Conservation (phyloP, 2,888 invertebrate genomes). For the Philhelius pedissequus region DNA sequence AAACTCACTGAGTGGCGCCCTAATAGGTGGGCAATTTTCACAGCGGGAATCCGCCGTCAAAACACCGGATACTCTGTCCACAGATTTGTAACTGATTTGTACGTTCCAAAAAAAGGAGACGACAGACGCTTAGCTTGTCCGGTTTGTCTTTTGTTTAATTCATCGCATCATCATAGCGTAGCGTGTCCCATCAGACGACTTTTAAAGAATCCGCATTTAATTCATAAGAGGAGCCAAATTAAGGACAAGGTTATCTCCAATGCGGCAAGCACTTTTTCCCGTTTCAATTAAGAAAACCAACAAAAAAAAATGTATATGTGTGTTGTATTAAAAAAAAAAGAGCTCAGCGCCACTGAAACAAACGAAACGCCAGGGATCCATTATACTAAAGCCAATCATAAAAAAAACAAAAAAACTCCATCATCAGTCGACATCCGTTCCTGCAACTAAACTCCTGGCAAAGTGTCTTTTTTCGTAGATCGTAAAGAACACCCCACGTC, state of each 20-base stretch:
- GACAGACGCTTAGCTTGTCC: not conserved
- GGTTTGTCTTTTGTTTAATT: not conserved
- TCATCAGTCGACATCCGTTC: constrained; percentile 57
- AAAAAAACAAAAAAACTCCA: constrained; percentile 1
- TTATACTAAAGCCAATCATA: not conserved
- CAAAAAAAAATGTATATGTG: not conserved
- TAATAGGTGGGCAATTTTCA: not conserved
- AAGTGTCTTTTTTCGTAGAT: constrained; percentile 66
- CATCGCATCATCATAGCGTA: not conserved
- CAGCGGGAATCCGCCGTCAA: not conserved
- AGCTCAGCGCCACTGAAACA: constrained; percentile 52
- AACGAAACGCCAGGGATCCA: constrained; percentile 30
- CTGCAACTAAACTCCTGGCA: constrained; percentile 1
- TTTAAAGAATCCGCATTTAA: constrained; percentile 37
- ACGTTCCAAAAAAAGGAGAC: not conserved
- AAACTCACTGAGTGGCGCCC: not conserved
- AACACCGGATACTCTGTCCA: constrained; percentile 9
- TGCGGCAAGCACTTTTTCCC: constrained; percentile 24
- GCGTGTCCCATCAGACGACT: constrained; percentile 12
- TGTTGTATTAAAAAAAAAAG: not conserved
- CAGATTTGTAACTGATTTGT: constrained; percentile 6
- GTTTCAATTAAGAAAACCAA: constrained; percentile 19
- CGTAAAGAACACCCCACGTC: constrained; percentile 55
- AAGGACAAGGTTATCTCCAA: constrained; percentile 59
- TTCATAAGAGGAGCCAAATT: constrained; percentile 37